Percentiles rank a stretch among this genome's conserved stretches.
Conservation (phyloP, 2,113 vertebrate species). For the Charina bottae region DNA sequence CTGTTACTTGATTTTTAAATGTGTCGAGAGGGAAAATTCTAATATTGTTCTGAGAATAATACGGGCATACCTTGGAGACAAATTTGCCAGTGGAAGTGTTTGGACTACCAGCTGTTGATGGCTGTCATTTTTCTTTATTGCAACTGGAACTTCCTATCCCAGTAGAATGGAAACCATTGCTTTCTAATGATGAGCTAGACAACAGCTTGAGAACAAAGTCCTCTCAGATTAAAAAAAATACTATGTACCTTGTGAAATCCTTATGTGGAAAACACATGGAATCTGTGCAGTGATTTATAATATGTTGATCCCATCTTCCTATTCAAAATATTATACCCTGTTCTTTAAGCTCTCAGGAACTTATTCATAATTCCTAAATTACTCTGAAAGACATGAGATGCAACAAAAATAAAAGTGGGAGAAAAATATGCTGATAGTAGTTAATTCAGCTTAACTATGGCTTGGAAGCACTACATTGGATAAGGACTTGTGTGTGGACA, state of each 20-base stretch:
- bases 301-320: not conserved
- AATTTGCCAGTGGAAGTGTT: not conserved
- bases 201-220: not conserved
- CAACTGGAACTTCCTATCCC: not conserved
- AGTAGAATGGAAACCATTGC: not conserved
- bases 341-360: no score
- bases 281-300: not conserved
- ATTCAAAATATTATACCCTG: not conserved
- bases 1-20: not conserved
- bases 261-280: not conserved
- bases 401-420: no score
- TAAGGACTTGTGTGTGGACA: no score
- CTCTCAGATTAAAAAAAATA: not conserved
- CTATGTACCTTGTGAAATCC: no score
- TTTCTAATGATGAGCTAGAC: not conserved
- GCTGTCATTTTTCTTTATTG: not conserved
- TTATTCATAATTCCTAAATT: no score
- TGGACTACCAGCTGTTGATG: not conserved
- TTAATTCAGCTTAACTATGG: no score
- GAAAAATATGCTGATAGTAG: no score
- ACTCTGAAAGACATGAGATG: no score
- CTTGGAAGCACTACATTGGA: no score
- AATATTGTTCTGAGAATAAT: not conserved
- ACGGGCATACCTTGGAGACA: not conserved
- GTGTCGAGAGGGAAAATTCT: not conserved